phyloP scores from a whole-genome alignment of 2,113 vertebrate genomes.

The Thymallus thymallus region DNA sequence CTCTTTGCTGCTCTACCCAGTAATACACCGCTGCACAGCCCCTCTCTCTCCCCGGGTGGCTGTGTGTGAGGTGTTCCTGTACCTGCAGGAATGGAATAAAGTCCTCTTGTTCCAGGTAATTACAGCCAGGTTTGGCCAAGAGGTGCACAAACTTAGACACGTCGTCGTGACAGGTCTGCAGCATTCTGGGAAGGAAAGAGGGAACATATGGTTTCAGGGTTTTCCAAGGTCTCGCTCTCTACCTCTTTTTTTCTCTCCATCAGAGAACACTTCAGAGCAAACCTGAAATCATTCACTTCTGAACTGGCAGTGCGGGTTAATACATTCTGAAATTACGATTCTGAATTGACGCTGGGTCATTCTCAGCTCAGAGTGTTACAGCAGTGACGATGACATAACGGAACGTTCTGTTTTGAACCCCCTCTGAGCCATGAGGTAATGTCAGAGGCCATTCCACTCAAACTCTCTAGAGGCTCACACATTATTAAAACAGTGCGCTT shows the following conservation, averaged over 20 bases:
- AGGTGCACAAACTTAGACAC: conserved; percentile 92
- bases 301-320: conserved; percentile 35
- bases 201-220: conserved; percentile 72
- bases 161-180: conserved; percentile 91
- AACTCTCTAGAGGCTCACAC: conserved; percentile 39
- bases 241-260: conserved; percentile 3
- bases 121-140: conserved; percentile 87
- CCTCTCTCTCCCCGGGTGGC: conserved; percentile 40
- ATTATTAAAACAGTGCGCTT: conserved; percentile 58
- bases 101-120: conserved; percentile 95
- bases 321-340: conserved; percentile 66
- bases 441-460: conserved; percentile 50
- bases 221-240: conserved; percentile 33
- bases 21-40: background rate
- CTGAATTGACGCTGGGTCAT: conserved; percentile 41
- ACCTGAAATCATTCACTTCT: conserved; percentile 35
- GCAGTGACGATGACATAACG: conserved; percentile 35
- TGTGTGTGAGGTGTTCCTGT: conserved; percentile 23
- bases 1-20: background rate
- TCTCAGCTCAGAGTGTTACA: conserved; percentile 14
- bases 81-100: conserved; percentile 97
- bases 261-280: conserved; percentile 22
- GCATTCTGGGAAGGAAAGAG: conserved; percentile 75
- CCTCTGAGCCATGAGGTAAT: conserved; percentile 41
- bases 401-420: conserved; percentile 35